Conservation (phyloP, 2,797 vertebrate species). For the Sebastes steindachneri region DNA sequence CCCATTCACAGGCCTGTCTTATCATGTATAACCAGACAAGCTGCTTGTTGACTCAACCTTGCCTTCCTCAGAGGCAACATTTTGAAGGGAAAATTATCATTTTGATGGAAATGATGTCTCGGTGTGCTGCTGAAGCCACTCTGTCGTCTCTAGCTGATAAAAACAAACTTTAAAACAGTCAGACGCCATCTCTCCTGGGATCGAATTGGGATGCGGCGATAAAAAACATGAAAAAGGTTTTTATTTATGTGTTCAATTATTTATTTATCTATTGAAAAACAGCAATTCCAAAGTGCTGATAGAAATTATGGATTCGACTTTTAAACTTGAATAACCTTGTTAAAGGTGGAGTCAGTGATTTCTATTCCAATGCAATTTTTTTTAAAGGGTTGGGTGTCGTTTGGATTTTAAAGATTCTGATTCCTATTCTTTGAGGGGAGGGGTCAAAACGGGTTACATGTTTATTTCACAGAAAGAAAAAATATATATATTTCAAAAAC, state of each 20-base stretch:
- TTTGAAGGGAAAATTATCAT: slow-evolving; percentile 69
- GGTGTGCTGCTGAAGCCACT: slow-evolving; percentile 51
- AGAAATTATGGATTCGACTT: slow-evolving; percentile 47
- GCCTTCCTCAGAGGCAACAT: slow-evolving; percentile 64
- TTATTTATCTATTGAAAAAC: slow-evolving; percentile 37
- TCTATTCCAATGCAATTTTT: not conserved
- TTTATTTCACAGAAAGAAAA: not conserved
- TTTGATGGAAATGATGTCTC: slow-evolving; percentile 74
- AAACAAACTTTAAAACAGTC: slow-evolving; percentile 47
- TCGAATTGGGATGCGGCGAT: slow-evolving; percentile 39
- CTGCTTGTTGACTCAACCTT: slow-evolving; percentile 77
- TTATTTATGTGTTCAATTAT: slow-evolving; percentile 20
- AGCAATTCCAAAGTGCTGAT: slow-evolving; percentile 19
- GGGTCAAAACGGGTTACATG: not conserved
- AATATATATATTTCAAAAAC: not conserved
- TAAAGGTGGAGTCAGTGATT: not conserved
- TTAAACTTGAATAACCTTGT: slow-evolving; percentile 8
- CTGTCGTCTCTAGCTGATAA: slow-evolving; percentile 62
- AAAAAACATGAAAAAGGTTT: slow-evolving; percentile 41
- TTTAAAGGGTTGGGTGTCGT: not conserved
- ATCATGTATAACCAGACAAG: slow-evolving; percentile 76
- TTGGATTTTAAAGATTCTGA: not conserved
- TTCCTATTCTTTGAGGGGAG: not conserved
- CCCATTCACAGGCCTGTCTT: slow-evolving; percentile 58
- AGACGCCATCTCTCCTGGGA: slow-evolving; percentile 49